Conservation (phyloP, 1,140 invertebrate species). For the Drosophila nebulosa region DNA sequence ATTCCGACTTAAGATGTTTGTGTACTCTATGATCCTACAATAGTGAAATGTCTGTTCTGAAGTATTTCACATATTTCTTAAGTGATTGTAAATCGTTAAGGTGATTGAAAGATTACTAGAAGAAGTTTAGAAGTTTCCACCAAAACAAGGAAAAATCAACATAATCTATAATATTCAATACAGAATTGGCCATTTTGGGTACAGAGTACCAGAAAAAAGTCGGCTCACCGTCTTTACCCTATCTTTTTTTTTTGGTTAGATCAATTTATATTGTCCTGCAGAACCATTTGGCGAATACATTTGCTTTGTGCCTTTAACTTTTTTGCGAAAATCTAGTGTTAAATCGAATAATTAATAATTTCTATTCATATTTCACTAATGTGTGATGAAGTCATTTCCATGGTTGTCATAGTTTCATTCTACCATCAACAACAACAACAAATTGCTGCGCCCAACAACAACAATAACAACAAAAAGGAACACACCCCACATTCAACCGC, state of each 20-base stretch:
- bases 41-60: no score
- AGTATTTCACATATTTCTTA: no score
- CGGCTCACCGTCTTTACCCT: neutral
- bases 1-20: no score
- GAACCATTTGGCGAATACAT: constrained; percentile 58
- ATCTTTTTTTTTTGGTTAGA: neutral
- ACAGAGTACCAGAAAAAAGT: neutral
- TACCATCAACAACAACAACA: constrained; percentile 4
- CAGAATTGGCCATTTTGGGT: neutral
- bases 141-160: no score
- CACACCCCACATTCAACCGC: constrained; percentile 33
- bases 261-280: neutral
- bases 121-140: no score
- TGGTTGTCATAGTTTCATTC: constrained; percentile 30
- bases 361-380: constrained; percentile 48
- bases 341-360: constrained; percentile 45
- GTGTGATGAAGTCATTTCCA: constrained; percentile 58
- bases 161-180: no score
- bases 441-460: constrained; percentile 47
- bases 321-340: constrained; percentile 47
- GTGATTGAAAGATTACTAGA: no score
- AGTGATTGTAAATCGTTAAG: no score
- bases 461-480: constrained; percentile 14
- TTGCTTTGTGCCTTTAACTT: constrained; percentile 72
- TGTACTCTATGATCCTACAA: no score